Base-by-base conservation (phyloP, 2,888 invertebrate genomes). In the Stomorhina lunata region DNA sequence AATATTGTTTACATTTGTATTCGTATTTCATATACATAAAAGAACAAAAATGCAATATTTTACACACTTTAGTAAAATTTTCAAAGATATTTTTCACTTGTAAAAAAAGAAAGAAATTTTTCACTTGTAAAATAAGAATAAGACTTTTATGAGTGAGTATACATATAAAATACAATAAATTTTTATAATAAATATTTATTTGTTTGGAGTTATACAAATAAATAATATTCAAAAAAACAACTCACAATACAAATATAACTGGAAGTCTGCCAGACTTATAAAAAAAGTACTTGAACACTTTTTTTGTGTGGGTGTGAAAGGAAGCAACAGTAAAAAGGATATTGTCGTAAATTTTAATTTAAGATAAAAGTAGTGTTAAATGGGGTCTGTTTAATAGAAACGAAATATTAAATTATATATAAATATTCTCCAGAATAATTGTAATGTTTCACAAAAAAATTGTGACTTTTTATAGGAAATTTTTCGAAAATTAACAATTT, bases 291-390 rank as follows among this genome's bases (percentile, higher is more conserved):
- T 22, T 25, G 22, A 9, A 4, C 32, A 34, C n/a, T n/a, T n/a
- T n/a, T 20, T 50, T 57, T 17, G 4, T 29, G 27, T 27, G 29
- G 20, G 20, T 12, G 22, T n/a, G n/a, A n/a, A n/a, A 25, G 40
- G 57, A 71, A 55, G 57, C 45, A 71, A 57, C 57, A 71, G 69
- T 15, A 22, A 43, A 57, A 20, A 71, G 40, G 29, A 71, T 20
- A 59, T 9, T 32, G 45, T 45, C 71, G 22, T 71, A 45, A 71
- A 71, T 71, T 45, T 71, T 22, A 71, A 71, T 71, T 57, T 57
- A 57, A 45, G 32, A 34, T 10, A 27, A 53, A 63, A 63, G 29
- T 45, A 25, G 25, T 12, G 43, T 40, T 61, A 25, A 61, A 61
- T 29, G 20, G 29, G 43, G 7, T 17, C 43, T 43, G 6, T 1